Evolutionary conservation across 2,888 invertebrate species (phyloP).

Genomic region (Pantelozetes paolii): DNA sequence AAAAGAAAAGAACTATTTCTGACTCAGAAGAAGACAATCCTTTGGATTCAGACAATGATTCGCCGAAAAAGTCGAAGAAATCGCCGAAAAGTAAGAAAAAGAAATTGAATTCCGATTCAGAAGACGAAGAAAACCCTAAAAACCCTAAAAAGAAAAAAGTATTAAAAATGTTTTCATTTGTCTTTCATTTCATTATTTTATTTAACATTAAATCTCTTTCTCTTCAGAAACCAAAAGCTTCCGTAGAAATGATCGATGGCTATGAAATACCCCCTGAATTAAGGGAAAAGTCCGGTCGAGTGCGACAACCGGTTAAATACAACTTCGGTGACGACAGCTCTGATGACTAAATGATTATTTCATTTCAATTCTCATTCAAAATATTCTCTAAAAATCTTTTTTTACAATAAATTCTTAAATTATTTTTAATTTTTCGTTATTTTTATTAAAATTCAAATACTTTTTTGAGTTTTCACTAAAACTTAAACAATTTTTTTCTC

Average conservation of each 20-base stretch:
- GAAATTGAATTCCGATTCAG: constrained; percentile 46
- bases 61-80: neutral
- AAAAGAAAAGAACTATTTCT: too few relatives aligned
- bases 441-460: too few relatives aligned
- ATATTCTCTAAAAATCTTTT: too few relatives aligned
- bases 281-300: constrained; percentile 56
- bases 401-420: too few relatives aligned
- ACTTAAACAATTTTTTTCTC: too few relatives aligned
- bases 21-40: too few relatives aligned
- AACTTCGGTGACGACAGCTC: constrained; percentile 53
- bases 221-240: constrained; percentile 44
- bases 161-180: constrained; percentile 39
- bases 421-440: too few relatives aligned
- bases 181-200: neutral
- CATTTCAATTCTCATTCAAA: too few relatives aligned
- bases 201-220: constrained; percentile 18
- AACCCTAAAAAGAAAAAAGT: constrained; percentile 44
- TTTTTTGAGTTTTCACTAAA: too few relatives aligned
- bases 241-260: constrained; percentile 27
- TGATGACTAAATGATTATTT: neutral
- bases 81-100: constrained; percentile 8
- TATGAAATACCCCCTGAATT: constrained; percentile 39
- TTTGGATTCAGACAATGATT: too few relatives aligned
- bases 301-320: constrained; percentile 57
- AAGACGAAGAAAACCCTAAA: constrained; percentile 44